Base-by-base conservation (phyloP, 2,888 invertebrate genomes). In the Campopleginae sp. region DNA sequence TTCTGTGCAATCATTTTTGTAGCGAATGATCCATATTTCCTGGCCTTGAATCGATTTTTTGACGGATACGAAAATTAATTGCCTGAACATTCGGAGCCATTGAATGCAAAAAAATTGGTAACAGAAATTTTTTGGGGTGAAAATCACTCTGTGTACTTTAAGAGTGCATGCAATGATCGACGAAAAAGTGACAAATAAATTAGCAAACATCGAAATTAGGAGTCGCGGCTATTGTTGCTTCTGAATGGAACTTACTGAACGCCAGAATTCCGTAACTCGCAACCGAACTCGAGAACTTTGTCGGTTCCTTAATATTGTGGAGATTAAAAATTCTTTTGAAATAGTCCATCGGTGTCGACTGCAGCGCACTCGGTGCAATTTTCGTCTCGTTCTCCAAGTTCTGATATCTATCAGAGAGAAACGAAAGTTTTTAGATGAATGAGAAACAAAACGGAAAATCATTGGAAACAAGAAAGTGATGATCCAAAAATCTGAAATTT, bases 321-420 rank as follows among this genome's bases (percentile, higher is more conserved):
- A 97, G 94, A 94, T 97, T 97, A 92, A 97, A 96, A 51, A 96
- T 91, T 90, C 96, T 95, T n/a, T 95, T 94, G 42, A 95, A 89
- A 6, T 90, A 86, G 83, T 89, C 88, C 70, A 90, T 75, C 7
- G 88, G 87, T 5, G 90, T 90, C 10, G 89, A 77, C 19, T 88
- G 82, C 23, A 93, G 80, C 89, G 91, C 89, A 87, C 93, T 72
- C 5, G 85, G 33, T 6, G 79, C 33, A 27, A 82, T 27, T 70
- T 89, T 89, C 4, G 84, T 68, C 12, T 48, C 87, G 23, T 86
- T 85, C 33, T 89, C 89, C 44, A 88, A 88, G 8, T 89, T 92
- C 86, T 92, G 88, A 85, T 93, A 93, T 83, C 93, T 93, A 44
- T 33, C 1, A 42, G 4, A n/a, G 4, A 54, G 44, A 23, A 68